Percentiles rank a stretch among this genome's conserved stretches.
Evolutionary conservation across 2,888 invertebrate genomes (phyloP).

Genomic region (Uropetala carovei): DNA sequence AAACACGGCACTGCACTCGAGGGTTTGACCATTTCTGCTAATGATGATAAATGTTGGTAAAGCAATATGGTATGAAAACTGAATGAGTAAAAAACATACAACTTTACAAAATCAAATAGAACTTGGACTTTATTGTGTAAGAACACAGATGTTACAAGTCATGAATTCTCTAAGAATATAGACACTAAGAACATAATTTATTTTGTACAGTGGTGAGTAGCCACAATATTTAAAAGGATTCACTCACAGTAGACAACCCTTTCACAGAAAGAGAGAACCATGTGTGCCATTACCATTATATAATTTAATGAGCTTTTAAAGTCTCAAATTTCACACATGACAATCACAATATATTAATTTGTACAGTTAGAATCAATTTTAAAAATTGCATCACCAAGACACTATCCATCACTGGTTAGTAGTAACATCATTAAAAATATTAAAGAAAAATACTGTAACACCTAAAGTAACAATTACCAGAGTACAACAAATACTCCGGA

Average conservation of each 20-base stretch:
- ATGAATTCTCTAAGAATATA: not conserved
- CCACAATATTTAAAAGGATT: slow-evolving; percentile 48
- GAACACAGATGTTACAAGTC: not conserved
- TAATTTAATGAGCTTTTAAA: slow-evolving; percentile 38
- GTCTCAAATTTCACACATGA: slow-evolving; percentile 46
- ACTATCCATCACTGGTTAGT: slow-evolving; percentile 29
- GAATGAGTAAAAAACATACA: not conserved
- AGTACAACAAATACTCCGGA: slow-evolving; percentile 23
- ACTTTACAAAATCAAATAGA: not conserved
- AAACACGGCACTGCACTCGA: not conserved
- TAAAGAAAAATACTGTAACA: slow-evolving; percentile 40
- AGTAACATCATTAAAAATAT: slow-evolving; percentile 50
- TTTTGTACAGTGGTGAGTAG: slow-evolving; percentile 48
- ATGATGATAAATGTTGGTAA: not conserved
- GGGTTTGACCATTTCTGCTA: not conserved
- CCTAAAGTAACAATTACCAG: slow-evolving; percentile 34
- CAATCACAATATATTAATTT: slow-evolving; percentile 53
- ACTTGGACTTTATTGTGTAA: slow-evolving; percentile 8
- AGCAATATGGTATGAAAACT: not conserved
- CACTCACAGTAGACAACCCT: slow-evolving; percentile 31
- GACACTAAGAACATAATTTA: slow-evolving; percentile 43
- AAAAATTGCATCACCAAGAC: slow-evolving; percentile 42
- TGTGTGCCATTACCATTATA: slow-evolving; percentile 5
- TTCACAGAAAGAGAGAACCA: slow-evolving; percentile 52
- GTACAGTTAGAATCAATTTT: slow-evolving; percentile 60